Evolutionary conservation across 2,888 invertebrate species (phyloP).

Genomic region (Chalcis sispes): DNA sequence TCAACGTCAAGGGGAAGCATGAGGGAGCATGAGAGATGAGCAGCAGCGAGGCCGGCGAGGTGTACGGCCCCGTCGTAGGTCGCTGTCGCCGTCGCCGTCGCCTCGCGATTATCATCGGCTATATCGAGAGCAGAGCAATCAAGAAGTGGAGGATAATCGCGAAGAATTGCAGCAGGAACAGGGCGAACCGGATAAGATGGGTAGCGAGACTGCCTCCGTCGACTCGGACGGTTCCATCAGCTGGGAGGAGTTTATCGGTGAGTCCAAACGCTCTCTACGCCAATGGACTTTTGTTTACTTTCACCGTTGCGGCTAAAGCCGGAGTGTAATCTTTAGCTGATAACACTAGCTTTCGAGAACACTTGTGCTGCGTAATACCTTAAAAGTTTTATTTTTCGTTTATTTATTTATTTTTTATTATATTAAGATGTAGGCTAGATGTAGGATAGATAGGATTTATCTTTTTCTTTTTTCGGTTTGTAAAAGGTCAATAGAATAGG

Average conservation of each 20-base stretch:
- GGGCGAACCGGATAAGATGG: constrained; percentile 37
- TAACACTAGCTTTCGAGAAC: too few relatives aligned
- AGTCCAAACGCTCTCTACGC: constrained; percentile 68
- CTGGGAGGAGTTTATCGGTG: constrained; percentile 86
- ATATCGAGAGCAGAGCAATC: too few relatives aligned
- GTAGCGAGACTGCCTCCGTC: constrained; percentile 46
- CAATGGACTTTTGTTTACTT: too few relatives aligned
- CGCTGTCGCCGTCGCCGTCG: constrained; percentile 10
- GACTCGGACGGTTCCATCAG: constrained; percentile 84
- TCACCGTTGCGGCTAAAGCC: too few relatives aligned
- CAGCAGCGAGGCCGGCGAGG: constrained; percentile 30
- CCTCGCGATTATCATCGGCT: constrained; percentile 24
- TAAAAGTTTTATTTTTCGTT: too few relatives aligned
- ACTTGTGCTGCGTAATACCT: too few relatives aligned
- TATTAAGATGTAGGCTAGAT: too few relatives aligned
- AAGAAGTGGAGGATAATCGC: not conserved
- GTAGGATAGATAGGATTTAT: too few relatives aligned
- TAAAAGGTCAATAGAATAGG: too few relatives aligned
- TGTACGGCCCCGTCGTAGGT: not conserved
- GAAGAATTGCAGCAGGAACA: not conserved
- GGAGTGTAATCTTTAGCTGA: too few relatives aligned
- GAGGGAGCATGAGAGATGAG: constrained; percentile 48
- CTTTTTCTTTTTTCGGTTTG: too few relatives aligned
- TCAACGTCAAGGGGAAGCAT: constrained; percentile 5
- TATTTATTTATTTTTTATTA: too few relatives aligned